These are phyloP conservation scores for Planococcus citri DNA, from an alignment of 1,140 invertebrate species.

Conservation along the genomic window DNA sequence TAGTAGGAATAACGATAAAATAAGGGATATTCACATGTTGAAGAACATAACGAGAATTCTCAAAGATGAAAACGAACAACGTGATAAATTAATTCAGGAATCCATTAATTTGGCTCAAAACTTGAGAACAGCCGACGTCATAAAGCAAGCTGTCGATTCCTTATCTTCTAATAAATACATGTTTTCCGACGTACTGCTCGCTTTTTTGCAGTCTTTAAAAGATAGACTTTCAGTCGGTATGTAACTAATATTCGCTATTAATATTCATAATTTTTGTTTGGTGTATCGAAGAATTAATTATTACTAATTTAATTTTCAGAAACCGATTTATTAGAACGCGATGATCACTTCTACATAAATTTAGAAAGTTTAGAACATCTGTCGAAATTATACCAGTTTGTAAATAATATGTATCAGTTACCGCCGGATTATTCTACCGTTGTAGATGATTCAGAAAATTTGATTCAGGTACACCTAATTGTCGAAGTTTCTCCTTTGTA, in stretches of 20 bases:
- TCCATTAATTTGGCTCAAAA: slow-evolving; percentile 43
- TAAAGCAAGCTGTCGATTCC: slow-evolving; percentile 56
- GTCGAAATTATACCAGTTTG: slow-evolving; percentile 37
- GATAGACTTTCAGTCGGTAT: slow-evolving; percentile 1
- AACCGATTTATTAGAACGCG: slow-evolving; percentile 31
- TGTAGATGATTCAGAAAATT: slow-evolving; percentile 27
- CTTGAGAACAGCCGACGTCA: slow-evolving; percentile 59
- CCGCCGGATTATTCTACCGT: slow-evolving; percentile 34
- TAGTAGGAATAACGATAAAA: slow-evolving; percentile 71
- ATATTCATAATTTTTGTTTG: not conserved
- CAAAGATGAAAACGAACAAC: slow-evolving; percentile 41
- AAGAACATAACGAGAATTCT: slow-evolving; percentile 60
- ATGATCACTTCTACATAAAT: slow-evolving; percentile 32
- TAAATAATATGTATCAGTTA: slow-evolving; percentile 32
- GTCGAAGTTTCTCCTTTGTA: no score
- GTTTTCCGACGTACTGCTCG: slow-evolving; percentile 38
- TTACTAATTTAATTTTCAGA: slow-evolving; percentile 27
- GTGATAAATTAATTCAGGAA: slow-evolving; percentile 40
- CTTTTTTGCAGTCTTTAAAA: slow-evolving; percentile 23
- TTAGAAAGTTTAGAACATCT: slow-evolving; percentile 32
- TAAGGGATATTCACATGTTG: slow-evolving; percentile 73
- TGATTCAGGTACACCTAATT: slow-evolving; percentile 17
- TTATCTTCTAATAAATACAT: slow-evolving; percentile 48
- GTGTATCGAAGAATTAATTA: not conserved
- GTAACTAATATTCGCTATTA: slow-evolving; percentile 15